Conservation (phyloP, 2,888 invertebrate species). For the Orthosia cruda region DNA sequence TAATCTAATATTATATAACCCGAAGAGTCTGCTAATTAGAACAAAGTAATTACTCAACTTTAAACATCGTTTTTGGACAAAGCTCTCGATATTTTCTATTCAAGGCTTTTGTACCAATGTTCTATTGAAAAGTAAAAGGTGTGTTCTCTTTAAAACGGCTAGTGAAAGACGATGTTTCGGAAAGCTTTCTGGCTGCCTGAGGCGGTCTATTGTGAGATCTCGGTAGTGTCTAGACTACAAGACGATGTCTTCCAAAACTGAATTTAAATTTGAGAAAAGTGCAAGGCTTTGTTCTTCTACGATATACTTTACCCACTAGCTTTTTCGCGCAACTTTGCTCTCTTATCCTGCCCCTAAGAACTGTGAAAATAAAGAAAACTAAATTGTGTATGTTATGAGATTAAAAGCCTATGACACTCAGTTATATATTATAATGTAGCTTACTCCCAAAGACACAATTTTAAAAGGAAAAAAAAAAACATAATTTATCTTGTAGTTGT, state of each 20-base stretch:
- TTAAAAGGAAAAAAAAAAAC: too few species aligned
- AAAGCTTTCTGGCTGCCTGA: slow-evolving; percentile 39
- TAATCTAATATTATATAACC: slow-evolving; percentile 3
- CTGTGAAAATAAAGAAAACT: too few species aligned
- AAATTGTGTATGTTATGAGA: too few species aligned
- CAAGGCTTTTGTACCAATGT: slow-evolving; percentile 23
- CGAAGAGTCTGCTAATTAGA: neutral
- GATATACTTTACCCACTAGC: neutral
- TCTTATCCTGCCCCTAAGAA: too few species aligned
- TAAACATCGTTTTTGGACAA: slow-evolving; percentile 38
- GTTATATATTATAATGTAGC: too few species aligned
- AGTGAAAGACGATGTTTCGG: slow-evolving; percentile 32
- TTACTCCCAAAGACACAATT: too few species aligned
- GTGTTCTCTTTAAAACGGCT: slow-evolving; percentile 43
- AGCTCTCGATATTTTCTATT: slow-evolving; percentile 41
- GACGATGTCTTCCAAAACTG: slow-evolving; percentile 23
- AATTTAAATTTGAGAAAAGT: slow-evolving; percentile 38
- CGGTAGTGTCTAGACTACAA: slow-evolving; percentile 15
- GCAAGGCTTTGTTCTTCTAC: slow-evolving; percentile 14
- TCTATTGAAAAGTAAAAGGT: slow-evolving; percentile 41
- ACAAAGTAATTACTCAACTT: slow-evolving; percentile 51
- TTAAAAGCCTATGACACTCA: too few species aligned
- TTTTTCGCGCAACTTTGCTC: neutral
- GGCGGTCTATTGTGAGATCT: slow-evolving; percentile 49
- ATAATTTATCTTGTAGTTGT: too few species aligned